These are phyloP conservation scores for Electrophaes corylata DNA, from an alignment of 2,888 invertebrate genomes.

Conservation along the genomic window DNA sequence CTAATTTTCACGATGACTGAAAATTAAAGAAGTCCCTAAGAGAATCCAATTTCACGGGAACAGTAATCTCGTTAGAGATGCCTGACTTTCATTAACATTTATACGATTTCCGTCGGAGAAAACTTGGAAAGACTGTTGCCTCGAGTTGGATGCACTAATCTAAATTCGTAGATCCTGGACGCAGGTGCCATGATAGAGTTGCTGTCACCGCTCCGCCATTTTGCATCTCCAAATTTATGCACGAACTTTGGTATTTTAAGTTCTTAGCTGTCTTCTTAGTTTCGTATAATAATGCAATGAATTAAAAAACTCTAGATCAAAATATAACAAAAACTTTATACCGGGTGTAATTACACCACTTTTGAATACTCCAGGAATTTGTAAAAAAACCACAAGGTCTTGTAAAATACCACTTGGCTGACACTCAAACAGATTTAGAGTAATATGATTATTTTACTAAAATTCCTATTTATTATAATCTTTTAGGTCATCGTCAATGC, in stretches of 20 bases:
- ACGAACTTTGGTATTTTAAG: slow-evolving; percentile 53
- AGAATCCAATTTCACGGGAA: slow-evolving; percentile 79
- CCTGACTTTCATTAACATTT: slow-evolving; percentile 82
- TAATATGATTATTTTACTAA: too few species aligned
- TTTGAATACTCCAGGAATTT: too few species aligned
- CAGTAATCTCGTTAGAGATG: slow-evolving; percentile 80
- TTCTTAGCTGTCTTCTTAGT: slow-evolving; percentile 41
- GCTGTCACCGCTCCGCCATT: slow-evolving; percentile 53
- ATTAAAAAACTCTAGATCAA: too few species aligned
- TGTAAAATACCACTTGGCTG: too few species aligned
- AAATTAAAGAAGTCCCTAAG: slow-evolving; percentile 79
- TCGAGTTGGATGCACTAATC: slow-evolving; percentile 70
- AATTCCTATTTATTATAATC: too few species aligned
- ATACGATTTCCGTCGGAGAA: slow-evolving; percentile 72
- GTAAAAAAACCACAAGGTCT: too few species aligned
- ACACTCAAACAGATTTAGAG: too few species aligned
- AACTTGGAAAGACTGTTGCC: slow-evolving; percentile 63
- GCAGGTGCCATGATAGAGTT: slow-evolving; percentile 70
- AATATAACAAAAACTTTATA: too few species aligned
- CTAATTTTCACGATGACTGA: slow-evolving; percentile 77
- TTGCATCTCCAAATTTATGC: slow-evolving; percentile 66
- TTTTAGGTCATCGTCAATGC: background rate
- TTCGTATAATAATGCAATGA: slow-evolving; percentile 16
- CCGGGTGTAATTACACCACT: too few species aligned
- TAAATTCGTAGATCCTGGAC: slow-evolving; percentile 66